Conservation (phyloP, 2,113 vertebrate species). For the Rhabdomys dilectus region DNA sequence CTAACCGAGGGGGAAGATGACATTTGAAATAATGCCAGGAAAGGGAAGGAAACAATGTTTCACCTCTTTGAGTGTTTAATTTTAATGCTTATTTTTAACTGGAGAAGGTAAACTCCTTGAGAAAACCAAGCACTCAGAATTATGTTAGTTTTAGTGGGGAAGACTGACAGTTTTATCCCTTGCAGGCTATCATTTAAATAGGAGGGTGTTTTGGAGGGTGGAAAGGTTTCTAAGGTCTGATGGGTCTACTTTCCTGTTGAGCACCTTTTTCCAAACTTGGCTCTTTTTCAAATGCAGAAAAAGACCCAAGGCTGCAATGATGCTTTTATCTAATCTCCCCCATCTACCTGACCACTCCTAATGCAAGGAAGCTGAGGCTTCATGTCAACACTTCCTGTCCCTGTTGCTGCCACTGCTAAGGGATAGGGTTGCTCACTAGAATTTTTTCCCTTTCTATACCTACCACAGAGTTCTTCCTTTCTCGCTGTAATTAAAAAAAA, state of each 20-base stretch:
- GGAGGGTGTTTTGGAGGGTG: not conserved
- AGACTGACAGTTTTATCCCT: not conserved
- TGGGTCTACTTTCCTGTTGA: not conserved
- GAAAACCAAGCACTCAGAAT: not conserved
- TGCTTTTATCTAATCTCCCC: not conserved
- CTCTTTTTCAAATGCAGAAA: not conserved
- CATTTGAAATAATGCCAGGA: constrained; percentile 12
- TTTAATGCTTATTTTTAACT: constrained; percentile 38
- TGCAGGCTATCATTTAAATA: not conserved
- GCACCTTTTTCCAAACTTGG: not conserved
- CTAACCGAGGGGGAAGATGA: not conserved
- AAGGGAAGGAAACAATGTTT: constrained; percentile 22
- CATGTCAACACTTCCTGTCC: not conserved
- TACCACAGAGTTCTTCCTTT: not conserved
- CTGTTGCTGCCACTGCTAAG: not conserved
- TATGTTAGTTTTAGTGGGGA: not conserved
- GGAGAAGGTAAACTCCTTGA: constrained; percentile 6
- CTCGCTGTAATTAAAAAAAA: not conserved
- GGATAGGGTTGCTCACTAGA: not conserved
- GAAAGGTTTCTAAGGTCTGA: not conserved
- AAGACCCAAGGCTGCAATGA: not conserved
- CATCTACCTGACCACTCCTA: accelerated
- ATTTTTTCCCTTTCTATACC: not conserved
- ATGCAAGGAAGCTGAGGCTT: not conserved
- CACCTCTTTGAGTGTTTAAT: constrained; percentile 22